Evolutionary conservation across 2,113 vertebrate genomes (phyloP).

Genomic region (Neofelis nebulosa): DNA sequence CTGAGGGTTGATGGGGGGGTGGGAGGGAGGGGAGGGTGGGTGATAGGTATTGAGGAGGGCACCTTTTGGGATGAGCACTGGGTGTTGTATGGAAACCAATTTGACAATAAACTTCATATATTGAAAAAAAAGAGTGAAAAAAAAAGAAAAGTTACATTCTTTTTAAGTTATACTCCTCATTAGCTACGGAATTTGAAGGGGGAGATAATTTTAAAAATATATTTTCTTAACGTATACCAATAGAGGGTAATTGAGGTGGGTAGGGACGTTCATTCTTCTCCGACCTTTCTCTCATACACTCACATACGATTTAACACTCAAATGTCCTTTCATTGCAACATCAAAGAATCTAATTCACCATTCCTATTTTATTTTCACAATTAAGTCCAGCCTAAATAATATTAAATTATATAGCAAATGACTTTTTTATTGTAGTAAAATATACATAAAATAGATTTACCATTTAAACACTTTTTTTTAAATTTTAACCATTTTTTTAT

Average conservation of each 20-base stretch:
- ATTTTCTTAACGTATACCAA: neutral
- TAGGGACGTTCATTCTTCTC: neutral
- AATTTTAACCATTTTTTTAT: too few species aligned
- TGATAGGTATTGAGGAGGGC: too few species aligned
- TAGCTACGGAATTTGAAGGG: neutral
- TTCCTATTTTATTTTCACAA: conserved; percentile 21
- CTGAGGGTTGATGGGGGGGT: too few species aligned
- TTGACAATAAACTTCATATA: too few species aligned
- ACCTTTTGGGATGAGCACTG: too few species aligned
- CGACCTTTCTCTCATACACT: neutral
- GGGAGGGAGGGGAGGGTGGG: too few species aligned
- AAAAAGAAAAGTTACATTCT: neutral
- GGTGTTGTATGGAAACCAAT: too few species aligned
- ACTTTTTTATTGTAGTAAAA: neutral
- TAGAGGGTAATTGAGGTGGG: neutral
- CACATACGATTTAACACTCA: neutral
- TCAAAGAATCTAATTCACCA: neutral
- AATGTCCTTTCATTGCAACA: neutral
- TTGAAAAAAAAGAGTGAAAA: too few species aligned
- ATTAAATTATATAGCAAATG: neutral
- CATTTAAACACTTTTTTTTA: neutral
- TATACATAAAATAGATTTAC: neutral
- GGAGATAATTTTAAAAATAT: neutral
- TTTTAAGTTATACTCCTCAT: neutral
- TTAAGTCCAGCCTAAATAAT: neutral